Evolutionary conservation across 2,113 vertebrate genomes (phyloP), one percentile per base, ranked within the genome.

Genomic region (Monopterus albus): DNA sequence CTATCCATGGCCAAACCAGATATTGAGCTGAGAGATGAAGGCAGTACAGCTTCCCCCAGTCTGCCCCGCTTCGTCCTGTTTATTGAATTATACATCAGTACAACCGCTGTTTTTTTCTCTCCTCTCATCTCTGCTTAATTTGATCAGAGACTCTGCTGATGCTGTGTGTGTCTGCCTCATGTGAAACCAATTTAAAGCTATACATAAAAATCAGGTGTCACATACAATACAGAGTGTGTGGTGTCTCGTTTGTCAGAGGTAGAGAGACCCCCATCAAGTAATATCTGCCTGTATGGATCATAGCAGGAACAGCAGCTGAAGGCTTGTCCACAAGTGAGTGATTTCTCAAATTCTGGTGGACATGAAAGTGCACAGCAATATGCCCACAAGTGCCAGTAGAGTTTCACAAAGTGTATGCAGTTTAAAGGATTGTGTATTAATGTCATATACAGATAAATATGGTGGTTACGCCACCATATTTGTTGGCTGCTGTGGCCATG

Each of bases 61-160:
- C 81, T 87, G 75, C 59, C 56, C 65, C 59, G 26, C 82, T 81
- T 51, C 70, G 82, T 85, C 66, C 88, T 80, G 87, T 91, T 93
- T 93, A 94, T 94, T 93, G 83, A 91, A 93, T 94, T 93, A 94
- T 67, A 93, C 85, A 92, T 94, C 92, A 93, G 91, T 93, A 90
- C 87, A 88, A 93, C 92, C 89, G 33, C 89, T 89, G 90, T 43
- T 87, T 84, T 90, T 76, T 68, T 64, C 52, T 69, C 71, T 35
- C 45, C 52, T 42, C 80, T 82, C 80, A 87, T 75, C 79, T 78
- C 85, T 52, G 65, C 81, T 81, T 78, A 96, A 95, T 95, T 94
- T 88, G 94, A 96, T 96, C 93, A 96, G 90, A 86, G 89, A 89
- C 94, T 94, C 92, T 93, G 91, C 90, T 95, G 90, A 90, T 90